Evolutionary conservation across 1,140 invertebrate genomes (phyloP).

Genomic region (Prorops nasuta): DNA sequence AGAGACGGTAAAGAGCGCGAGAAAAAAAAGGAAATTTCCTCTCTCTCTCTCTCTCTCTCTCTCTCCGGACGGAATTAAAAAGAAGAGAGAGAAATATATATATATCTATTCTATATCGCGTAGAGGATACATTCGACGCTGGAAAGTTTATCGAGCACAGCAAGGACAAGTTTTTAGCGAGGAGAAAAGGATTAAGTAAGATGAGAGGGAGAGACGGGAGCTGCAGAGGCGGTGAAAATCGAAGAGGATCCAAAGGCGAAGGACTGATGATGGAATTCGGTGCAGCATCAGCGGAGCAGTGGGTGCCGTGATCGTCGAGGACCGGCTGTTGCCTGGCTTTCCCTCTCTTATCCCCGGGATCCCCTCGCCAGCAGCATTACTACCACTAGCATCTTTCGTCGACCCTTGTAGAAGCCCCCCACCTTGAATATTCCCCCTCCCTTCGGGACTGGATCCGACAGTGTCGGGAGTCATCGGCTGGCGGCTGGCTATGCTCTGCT

Average conservation of each 20-base stretch:
- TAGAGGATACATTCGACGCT: too few species aligned
- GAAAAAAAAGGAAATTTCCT: neutral
- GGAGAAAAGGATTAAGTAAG: too few species aligned
- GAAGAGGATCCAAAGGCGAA: slow-evolving; percentile 5
- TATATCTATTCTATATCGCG: too few species aligned
- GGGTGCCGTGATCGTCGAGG: slow-evolving; percentile 41
- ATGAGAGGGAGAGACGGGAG: slow-evolving; percentile 4
- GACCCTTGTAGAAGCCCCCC: slow-evolving; percentile 25
- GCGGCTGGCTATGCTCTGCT: too few species aligned
- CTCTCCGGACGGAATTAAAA: neutral
- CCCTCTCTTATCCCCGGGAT: neutral
- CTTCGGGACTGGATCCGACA: slow-evolving; percentile 13
- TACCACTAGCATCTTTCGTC: slow-evolving; percentile 13
- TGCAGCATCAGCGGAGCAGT: slow-evolving; percentile 41
- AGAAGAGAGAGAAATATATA: neutral
- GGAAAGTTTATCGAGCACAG: too few species aligned
- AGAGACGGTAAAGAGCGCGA: too few species aligned
- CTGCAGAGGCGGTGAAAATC: neutral
- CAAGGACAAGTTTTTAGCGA: too few species aligned
- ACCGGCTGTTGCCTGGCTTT: slow-evolving; percentile 43
- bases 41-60: slow-evolving; percentile 11
- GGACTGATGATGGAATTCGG: slow-evolving; percentile 29
- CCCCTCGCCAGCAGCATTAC: slow-evolving; percentile 6
- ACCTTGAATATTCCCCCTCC: slow-evolving; percentile 14
- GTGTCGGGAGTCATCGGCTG: slow-evolving; percentile 39